Evolutionary conservation across 2,113 vertebrate species (phyloP), one percentile per base, ranked within the genome.

Genomic region (Paedocypris sp.): DNA sequence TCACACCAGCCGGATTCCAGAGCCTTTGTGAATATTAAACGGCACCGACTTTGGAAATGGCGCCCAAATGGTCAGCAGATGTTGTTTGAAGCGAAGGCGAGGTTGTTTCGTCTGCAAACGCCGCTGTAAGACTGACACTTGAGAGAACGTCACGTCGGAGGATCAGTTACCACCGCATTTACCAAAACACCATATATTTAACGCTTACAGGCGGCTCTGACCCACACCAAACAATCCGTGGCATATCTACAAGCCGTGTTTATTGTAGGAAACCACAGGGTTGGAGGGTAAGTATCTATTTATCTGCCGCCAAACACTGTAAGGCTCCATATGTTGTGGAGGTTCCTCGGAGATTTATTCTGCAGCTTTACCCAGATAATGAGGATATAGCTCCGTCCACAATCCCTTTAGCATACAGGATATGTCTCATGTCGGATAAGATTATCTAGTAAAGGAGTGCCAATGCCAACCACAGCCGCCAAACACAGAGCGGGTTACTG

Each of bases 11-110:
- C 78, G 75, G 77, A 81, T 80, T 76, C 73, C 73, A 78, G 74
- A 75, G 28, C 32, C 75, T 69, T 66, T 75, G 79, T 82, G 83
- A 86, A 83, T 86, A 84, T 85, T 84, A 82, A 85, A 78, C 78
- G 83, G 76, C 68, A 64, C 67, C 65, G 79, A 79, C 78, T 79
- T 69, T 71, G 71, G 79, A 80, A 83, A 83, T 81, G 79, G 76
- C 66, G 67, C 26, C 1, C 66, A 80, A 85, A 86, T 86, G 82
- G 77, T 74, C 80, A 80, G 77, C 86, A 87, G 85, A 87, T 87
- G 86, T 80, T 75, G 71, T 73, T 73, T 72, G 60, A 75, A 72
- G 60, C 39, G 29, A 62, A 71, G 70, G 79, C 64, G 73, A 74
- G 73, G 77, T 70, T 83, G 82, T 83, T 85, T 83, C 78, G 79